Conservation (phyloP, 2,888 invertebrate genomes). For the Odontocerum albicorne region DNA sequence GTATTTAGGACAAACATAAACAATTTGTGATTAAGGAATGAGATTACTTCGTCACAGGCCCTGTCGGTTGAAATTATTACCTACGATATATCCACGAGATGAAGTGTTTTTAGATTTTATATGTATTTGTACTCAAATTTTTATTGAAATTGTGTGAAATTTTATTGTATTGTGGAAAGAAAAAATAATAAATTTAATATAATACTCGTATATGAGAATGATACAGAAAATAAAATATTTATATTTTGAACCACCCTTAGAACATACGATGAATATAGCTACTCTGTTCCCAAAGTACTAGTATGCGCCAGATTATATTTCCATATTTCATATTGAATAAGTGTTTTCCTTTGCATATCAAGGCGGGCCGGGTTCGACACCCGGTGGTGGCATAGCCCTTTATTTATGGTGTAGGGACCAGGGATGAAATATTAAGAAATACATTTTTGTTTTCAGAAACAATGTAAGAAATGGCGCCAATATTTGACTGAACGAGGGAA, state of each 20-base stretch:
- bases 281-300: constrained; percentile 9
- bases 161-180: no score
- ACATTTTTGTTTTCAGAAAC: constrained; percentile 6
- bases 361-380: constrained; percentile 4
- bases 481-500: no score
- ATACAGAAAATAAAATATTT: neutral
- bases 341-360: constrained; percentile 31
- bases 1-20: no score
- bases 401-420: neutral
- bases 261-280: constrained; percentile 6
- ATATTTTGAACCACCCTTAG: constrained; percentile 11
- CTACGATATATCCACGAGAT: no score
- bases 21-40: no score
- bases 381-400: neutral
- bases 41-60: no score
- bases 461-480: neutral
- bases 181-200: no score
- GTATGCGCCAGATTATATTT: constrained; percentile 22
- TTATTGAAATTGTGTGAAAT: no score
- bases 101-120: no score
- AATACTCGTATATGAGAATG: no score
- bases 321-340: constrained; percentile 35
- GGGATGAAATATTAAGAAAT: constrained; percentile 15
- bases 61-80: no score
- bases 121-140: no score